Evolutionary conservation across 2,113 vertebrate genomes (phyloP).

Genomic region (Embiotoca jacksoni): DNA sequence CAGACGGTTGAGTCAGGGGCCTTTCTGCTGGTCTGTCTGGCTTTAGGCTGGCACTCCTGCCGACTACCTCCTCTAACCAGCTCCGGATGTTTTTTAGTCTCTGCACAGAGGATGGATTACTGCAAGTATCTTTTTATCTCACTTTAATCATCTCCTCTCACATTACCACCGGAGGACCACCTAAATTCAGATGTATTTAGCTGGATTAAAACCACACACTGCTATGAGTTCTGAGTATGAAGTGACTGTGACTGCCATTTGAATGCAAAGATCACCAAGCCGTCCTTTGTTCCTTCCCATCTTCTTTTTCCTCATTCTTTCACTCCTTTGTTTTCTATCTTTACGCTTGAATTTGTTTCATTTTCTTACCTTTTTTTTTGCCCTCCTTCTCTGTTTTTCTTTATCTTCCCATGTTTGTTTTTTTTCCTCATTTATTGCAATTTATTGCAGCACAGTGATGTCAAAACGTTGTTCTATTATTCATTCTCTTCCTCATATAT

Average conservation of each 20-base stretch:
- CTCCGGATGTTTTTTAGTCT: conserved; percentile 70
- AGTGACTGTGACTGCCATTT: conserved; percentile 24
- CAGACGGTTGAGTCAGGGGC: conserved; percentile 56
- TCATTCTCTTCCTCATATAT: too few species aligned
- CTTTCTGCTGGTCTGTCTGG: conserved; percentile 50
- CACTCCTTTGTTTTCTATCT: neutral
- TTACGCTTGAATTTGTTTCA: neutral
- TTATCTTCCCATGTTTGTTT: neutral
- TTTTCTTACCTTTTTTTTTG: neutral
- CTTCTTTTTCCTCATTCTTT: conserved; percentile 7
- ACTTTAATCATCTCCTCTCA: conserved; percentile 67
- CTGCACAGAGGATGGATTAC: conserved; percentile 61
- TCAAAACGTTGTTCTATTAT: too few species aligned
- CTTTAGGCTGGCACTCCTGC: conserved; percentile 55
- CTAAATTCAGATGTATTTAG: conserved; percentile 60
- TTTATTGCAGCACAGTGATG: neutral
- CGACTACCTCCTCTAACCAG: conserved; percentile 56
- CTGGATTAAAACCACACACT: conserved; percentile 55
- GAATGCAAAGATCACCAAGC: conserved; percentile 32
- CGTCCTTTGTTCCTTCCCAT: neutral
- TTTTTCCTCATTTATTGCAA: neutral
- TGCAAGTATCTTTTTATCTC: conserved; percentile 67
- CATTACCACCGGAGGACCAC: conserved; percentile 69
- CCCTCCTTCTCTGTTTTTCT: neutral
- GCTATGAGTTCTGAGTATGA: conserved; percentile 36